Percentiles rank a stretch among this genome's conserved stretches.
Conservation (phyloP, 1,140 invertebrate genomes). For the Polypedilum pembai region DNA sequence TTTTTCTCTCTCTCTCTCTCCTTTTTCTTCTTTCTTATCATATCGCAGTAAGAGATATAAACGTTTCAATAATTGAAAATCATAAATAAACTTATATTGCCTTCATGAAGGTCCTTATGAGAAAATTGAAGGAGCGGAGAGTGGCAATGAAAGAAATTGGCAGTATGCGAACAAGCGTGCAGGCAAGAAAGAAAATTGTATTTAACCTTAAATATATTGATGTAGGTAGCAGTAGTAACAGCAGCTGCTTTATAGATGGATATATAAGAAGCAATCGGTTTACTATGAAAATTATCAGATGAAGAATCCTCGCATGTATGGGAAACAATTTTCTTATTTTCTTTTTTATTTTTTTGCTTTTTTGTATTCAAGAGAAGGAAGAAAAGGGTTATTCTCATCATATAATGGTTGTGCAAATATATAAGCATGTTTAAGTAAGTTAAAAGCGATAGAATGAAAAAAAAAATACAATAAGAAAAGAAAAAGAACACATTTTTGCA, state of each 20-base stretch:
- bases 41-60: background rate
- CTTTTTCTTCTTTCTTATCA: background rate
- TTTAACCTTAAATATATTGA: conserved; percentile 7
- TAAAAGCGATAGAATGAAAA: conserved; percentile 18
- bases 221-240: background rate
- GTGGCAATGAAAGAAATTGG: background rate
- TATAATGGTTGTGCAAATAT: background rate
- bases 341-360: background rate
- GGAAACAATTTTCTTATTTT: background rate
- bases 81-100: conserved; percentile 6
- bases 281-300: background rate
- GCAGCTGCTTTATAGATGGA: background rate
- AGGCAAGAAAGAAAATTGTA: background rate
- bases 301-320: background rate
- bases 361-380: background rate
- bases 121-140: background rate
- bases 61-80: background rate
- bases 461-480: conserved; percentile 3
- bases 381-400: background rate
- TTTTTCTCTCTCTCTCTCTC: too few relatives aligned
- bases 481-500: background rate
- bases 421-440: background rate
- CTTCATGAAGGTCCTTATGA: conserved; percentile 6
- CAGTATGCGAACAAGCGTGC: background rate
- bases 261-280: background rate